Evolutionary conservation across 2,888 invertebrate genomes (phyloP), one percentile per base, ranked within the genome.

Genomic region (Mythimna lalbum): DNA sequence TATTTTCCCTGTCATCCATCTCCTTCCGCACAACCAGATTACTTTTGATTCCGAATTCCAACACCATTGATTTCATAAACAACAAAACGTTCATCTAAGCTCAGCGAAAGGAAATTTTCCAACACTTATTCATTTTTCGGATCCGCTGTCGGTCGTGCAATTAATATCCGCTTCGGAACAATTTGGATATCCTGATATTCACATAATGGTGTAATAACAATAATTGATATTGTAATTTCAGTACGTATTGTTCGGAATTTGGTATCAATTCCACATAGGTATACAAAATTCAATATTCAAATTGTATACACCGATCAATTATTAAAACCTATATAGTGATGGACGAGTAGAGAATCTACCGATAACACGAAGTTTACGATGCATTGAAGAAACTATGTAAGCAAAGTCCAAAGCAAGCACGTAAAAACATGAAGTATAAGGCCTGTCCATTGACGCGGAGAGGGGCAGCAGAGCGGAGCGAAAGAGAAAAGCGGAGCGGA

Each of bases 1-100:
- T 94, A 94, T 94, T 95, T 95, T 93, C 93, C 92, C 91, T 92
- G 92, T 93, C 93, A 95, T 94, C 93, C 93, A 94, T 95, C 94
- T 94, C 92, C 89, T 93, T 93, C 92, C 92, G 91, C 91, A 89
- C 90, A 91, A 90, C 90, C 92, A 94, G 93, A 95, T 95, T 95
- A 93, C 94, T 94, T 93, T 93, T 93, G 93, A 95, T 95, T 95
- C 90, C 90, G 89, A 93, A 93, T 94, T 93, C 92, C 90, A 88
- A 89, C 90, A 88, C 88, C 91, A 93, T 93, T 93, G 93, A 94
- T 93, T 94, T 90, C 90, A 92, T 92, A 91, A 91, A 91, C 88
- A 90, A 73, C 70, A 80, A 80, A 79, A 84, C 78, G 80, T 78
- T 80, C 76, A 75, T 74, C 74, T 70, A 82, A 83, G 73, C 73